Evolutionary conservation across 2,888 invertebrate species (phyloP), one percentile per base, ranked within the genome.

Genomic region (Caenorhabditis wallacei): DNA sequence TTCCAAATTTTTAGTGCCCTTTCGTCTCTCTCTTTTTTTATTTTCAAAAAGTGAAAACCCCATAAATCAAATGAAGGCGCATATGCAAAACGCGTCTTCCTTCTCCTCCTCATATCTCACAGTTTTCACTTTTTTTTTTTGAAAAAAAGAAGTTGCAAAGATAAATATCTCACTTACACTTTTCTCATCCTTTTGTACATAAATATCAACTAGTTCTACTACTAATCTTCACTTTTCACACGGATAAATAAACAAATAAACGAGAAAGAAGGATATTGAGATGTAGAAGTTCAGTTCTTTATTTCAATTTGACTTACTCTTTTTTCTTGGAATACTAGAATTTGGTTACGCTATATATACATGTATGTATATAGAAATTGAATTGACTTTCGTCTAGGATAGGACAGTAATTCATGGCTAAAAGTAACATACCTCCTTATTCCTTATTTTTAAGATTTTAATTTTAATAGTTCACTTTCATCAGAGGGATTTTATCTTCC

Each of bases 151-250:
- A 66, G 48, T 64, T 64, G 57, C 57, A 70, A 70, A 70, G 70
- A 69, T 69, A 69, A 69, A 69, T 69, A 69, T 69, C 69, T 69
- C 69, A 69, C 69, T 56, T 56, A 56, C 56, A 56, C 56, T 56
- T 43, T 56, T 69, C 56, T 69, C 56, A 18, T 30, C 54, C 30
- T 24, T 37, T n/a, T 20, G 16, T 22, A 20, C 10, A 16, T 51
- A 26, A 37, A 53, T 66, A 66, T 66, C 66, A 66, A 66, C 66
- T 66, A 53, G 66, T 66, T 66, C 30, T 37, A 26, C 40, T 30
- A 2, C 20, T 37, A 20, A 10, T 46, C 18, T 13, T 22, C 59
- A 53, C 22, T 24, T 53, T 53, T 53, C 53, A 53, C 53, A 53
- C 53, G 66, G 66, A 66, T 66, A 66, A 66, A 66, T 53, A 66